Base-by-base conservation (phyloP, 2,888 invertebrate species). In the Lumbricus terrestris region DNA sequence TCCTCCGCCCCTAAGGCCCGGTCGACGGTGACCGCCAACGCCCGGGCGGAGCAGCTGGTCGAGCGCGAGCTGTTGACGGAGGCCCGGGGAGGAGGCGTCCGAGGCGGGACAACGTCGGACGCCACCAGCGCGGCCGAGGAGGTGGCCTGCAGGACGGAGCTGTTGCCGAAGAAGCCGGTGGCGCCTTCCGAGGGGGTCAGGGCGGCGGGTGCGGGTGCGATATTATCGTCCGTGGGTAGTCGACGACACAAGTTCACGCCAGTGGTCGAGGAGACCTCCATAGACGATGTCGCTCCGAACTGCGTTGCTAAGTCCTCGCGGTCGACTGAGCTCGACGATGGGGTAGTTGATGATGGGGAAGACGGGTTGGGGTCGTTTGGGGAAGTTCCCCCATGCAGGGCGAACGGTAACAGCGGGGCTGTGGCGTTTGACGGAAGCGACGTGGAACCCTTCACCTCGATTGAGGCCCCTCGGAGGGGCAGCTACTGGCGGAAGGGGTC, bases 221-320 rank as follows among this genome's bases (percentile, higher is more conserved):
- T 23, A 20, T 47, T 23, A 20, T 47, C 23, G 3, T 23, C n/a
- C 1, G 69, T 15, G 82, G 83, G 35, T 5, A 85, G 20, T 37
- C 82, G 35, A 15, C 33, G 29, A 33, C 38, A 88, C 0, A 33
- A 34, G 37, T 82, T 37, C 33, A 34, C 89, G 38, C 34, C 90
- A 34, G 90, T 91, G 8, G 89, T 88, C 23, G 90, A 90, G 85
- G 94, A 94, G 91, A 94, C 94, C 0, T 94, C 93, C 16, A 93
- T 94, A 40, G 93, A 93, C 13, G 92, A 93, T 13, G 93, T 93
- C 89, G 93, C 91, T 94, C 93, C 34, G 93, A 37, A 34, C 85
- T 85, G 85, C 35, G 35, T 35, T 13, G n/a, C n/a, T 6, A 69
- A 69, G 69, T 20, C 20, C 4, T 47, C 47, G 2, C 69, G 69